A percentile compares a stretch with the other conserved stretches of the same genome.
Evolutionary conservation across 1,140 invertebrate species (phyloP).

Genomic region (Drosophila ambigua): DNA sequence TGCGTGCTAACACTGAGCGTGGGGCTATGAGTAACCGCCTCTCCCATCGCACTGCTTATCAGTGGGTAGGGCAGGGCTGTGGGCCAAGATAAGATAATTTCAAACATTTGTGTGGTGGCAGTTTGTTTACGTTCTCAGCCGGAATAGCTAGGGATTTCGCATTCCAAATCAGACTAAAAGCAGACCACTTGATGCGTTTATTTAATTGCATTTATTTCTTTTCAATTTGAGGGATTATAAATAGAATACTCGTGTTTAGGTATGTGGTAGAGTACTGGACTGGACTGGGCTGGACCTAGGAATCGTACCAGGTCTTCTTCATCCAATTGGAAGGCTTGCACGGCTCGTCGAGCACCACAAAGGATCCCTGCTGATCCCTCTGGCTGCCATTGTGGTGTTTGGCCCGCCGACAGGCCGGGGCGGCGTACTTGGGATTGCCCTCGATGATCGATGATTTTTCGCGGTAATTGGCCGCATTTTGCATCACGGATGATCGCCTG

Average conservation of each 20-base stretch:
- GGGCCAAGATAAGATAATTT: constrained; percentile 58
- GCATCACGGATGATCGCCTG: constrained; percentile 67
- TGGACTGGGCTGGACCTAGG: constrained; percentile 37
- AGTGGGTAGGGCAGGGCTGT: constrained; percentile 34
- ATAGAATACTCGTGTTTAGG: constrained; percentile 32
- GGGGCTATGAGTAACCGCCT: constrained; percentile 58
- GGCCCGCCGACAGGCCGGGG: constrained; percentile 43
- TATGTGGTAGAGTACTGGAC: not conserved
- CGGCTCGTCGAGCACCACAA: constrained; percentile 77
- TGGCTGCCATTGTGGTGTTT: constrained; percentile 51
- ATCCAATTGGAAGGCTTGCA: constrained; percentile 80
- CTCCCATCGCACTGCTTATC: constrained; percentile 23
- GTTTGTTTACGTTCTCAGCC: constrained; percentile 67
- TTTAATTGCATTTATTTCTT: constrained; percentile 10
- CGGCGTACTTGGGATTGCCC: constrained; percentile 76
- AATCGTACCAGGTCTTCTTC: constrained; percentile 82
- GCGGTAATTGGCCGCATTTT: constrained; percentile 66
- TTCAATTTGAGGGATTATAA: constrained; percentile 6
- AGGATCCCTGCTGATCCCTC: constrained; percentile 43
- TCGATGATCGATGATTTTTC: constrained; percentile 76
- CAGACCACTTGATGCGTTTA: too few species aligned
- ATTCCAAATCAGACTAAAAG: too few species aligned
- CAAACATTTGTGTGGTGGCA: constrained; percentile 25
- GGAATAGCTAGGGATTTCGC: not conserved
- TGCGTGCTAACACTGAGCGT: constrained; percentile 45